These are phyloP conservation scores for Gorsachius goisagi DNA, from an alignment of 2,113 vertebrate genomes.

Conservation along the genomic window DNA sequence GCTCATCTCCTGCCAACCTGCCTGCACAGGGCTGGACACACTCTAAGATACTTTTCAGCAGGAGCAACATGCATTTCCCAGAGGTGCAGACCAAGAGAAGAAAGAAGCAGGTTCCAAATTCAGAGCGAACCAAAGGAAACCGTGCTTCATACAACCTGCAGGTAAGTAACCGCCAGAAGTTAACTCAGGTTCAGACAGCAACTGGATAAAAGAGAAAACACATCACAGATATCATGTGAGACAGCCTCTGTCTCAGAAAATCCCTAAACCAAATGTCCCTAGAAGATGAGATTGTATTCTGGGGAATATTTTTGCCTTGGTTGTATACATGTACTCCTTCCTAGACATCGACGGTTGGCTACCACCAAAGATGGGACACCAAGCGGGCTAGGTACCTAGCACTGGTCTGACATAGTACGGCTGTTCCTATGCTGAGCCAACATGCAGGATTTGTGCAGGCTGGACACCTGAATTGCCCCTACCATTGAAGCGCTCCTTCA, in stretches of 20 bases:
- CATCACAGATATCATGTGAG: not conserved
- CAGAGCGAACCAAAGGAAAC: not conserved
- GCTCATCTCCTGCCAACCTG: not conserved
- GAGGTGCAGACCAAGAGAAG: not conserved
- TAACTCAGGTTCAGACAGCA: not conserved
- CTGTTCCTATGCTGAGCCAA: not conserved
- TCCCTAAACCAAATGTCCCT: not conserved
- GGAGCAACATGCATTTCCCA: not conserved
- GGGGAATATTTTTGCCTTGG: not conserved
- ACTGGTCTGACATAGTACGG: not conserved
- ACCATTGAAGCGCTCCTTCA: not conserved
- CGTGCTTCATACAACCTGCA: not conserved
- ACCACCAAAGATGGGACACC: too few species aligned
- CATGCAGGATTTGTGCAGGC: not conserved
- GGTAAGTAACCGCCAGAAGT: not conserved
- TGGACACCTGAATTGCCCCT: too few species aligned
- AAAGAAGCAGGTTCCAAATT: not conserved
- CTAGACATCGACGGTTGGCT: not conserved
- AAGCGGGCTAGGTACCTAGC: fast-evolving
- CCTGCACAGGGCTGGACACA: not conserved
- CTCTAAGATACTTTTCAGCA: not conserved
- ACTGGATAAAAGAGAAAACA: not conserved
- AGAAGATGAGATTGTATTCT: not conserved
- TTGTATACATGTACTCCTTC: not conserved
- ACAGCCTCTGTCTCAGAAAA: not conserved